Conservation (phyloP, 2,113 vertebrate genomes). For the Oncorhynchus mykiss region DNA sequence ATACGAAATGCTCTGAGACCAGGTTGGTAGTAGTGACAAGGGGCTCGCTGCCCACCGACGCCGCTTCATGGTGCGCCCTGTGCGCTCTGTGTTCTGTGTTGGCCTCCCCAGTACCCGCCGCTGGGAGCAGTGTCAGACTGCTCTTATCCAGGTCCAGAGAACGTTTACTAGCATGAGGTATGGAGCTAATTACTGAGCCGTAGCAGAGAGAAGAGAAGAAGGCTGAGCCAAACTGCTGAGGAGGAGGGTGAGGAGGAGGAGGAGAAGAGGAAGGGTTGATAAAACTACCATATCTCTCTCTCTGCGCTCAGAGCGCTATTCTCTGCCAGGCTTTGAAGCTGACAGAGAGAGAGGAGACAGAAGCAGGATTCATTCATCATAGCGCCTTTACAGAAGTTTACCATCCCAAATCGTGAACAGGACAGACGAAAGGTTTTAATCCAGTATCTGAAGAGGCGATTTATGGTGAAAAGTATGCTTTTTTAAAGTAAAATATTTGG, state of each 20-base stretch:
- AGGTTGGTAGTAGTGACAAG: no score
- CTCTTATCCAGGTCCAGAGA: conserved; percentile 7
- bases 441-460: not conserved
- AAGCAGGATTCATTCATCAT: conserved; percentile 44
- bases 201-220: conserved; percentile 60
- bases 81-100: not conserved
- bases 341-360: conserved; percentile 42
- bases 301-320: conserved; percentile 68
- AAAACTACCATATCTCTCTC: conserved; percentile 77
- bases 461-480: not conserved
- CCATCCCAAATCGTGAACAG: no score
- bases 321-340: conserved; percentile 53
- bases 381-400: not conserved
- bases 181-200: conserved; percentile 45
- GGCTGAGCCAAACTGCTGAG: conserved; percentile 64
- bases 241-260: conserved; percentile 35
- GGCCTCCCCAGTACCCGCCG: conserved; percentile 4
- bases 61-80: not conserved
- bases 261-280: conserved; percentile 66
- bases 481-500: conserved; percentile 3
- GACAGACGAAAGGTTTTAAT: not conserved
- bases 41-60: no score
- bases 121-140: conserved; percentile 30
- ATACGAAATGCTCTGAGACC: no score
- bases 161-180: conserved; percentile 55